Base-by-base conservation (phyloP, 2,113 vertebrate species). In the Misgurnus mizolepis region DNA sequence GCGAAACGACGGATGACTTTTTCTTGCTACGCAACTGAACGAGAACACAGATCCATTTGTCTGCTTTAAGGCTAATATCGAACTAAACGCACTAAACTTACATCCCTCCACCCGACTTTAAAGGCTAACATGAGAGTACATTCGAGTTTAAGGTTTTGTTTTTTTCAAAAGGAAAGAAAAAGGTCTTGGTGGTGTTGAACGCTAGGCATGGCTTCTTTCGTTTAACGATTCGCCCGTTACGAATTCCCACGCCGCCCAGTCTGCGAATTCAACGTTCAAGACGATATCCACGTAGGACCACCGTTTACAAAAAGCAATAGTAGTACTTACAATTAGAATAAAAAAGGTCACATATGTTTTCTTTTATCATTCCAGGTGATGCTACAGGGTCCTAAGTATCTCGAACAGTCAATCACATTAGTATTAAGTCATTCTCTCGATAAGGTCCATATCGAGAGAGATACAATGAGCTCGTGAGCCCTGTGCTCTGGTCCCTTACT, bases 111-210 rank as follows among this genome's bases (percentile, higher is more conserved):
- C 67, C 83, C 74, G 81, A 87, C 84, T 87, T 84, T 85, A 88
- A 92, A 90, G 90, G 89, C 89, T 85, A 88, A 85, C 86, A 91
- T 83, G 85, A 91, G 86, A 88, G 83, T 93, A 94, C 93, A 93
- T 93, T 94, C 92, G 71, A 88, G 78, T 86, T 86, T 87, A 83
- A 64, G 72, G 82, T 84, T 81, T 64, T 79, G 74, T 34, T 67
- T 62, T 27, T 62, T 67, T 58, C 72, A 18, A 82, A 78, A 85
- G 45, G 65, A 87, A 87, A 67, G 43, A 84, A 84, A 79, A 79
- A 50, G 68, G 65, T 79, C 80, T 87, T 84, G 47, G 61, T 9
- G 75, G 58, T 75, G 73, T 22, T 47, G 55, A 47, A 49, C 41
- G 43, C 73, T 75, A 64, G 75, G 75, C 75, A 66, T 77, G 75